Evolutionary conservation across 2,113 vertebrate species (phyloP), one percentile per base, ranked within the genome.

Genomic region (Epinephelus lanceolatus): DNA sequence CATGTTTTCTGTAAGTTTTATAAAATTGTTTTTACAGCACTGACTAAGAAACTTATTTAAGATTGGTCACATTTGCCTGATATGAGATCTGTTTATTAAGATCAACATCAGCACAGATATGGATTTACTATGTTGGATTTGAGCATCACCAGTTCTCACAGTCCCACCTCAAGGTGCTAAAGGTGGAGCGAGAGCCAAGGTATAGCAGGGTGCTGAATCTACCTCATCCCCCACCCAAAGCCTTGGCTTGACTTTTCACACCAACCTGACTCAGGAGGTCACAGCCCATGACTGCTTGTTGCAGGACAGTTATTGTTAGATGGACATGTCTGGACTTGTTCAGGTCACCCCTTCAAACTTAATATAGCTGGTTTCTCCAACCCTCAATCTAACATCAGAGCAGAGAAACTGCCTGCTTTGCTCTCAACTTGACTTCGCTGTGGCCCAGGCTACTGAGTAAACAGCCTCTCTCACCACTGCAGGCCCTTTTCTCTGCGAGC

Each of bases 261-360:
- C 67, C 75, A 17, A 77, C 27, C 56, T 74, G 23, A 85, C 4
- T 68, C 47, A 12, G 3, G 19, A 78, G 60, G 70, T 67, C 75
- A 72, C 19, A 18, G 19, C 62, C 49, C 71, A 33, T 63, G 66
- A 56, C 33, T 15, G 67, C 45, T 53, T 75, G 56, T 67, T 71
- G 76, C 67, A 61, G 14, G 19, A 33, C 27, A 40, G 62, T 56
- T 18, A 55, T 12, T 27, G 73, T 72, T 7, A 53, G 23, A 71
- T 14, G 59, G 2, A 80, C 90, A 91, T 78, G 89, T 57, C 86
- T 67, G 66, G 86, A 89, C 90, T 69, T 91, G 90, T 88, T 72
- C 23, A 15, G 49, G 49, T 76, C 61, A 73, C 59, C 69, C 71
- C 30, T 53, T 80, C 21, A 62, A 69, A 83, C 47, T 63, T 25